Evolutionary conservation across 2,888 invertebrate species (phyloP).

Genomic region (Sinelater perroti): DNA sequence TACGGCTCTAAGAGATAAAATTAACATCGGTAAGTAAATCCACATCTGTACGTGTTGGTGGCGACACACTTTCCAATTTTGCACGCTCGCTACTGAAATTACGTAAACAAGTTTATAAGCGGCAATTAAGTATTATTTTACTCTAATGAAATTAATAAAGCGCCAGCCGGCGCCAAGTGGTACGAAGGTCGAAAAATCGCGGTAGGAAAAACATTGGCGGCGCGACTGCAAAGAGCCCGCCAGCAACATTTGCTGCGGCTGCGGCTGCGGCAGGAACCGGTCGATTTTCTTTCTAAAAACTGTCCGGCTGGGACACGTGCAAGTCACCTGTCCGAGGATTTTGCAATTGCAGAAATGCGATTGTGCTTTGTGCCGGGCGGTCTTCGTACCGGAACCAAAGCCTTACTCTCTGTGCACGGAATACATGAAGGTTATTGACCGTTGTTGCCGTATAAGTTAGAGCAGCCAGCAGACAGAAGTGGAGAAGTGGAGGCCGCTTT

Average conservation of each 20-base stretch:
- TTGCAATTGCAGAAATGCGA: background rate
- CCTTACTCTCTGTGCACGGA: constrained; percentile 25
- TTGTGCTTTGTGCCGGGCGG: background rate
- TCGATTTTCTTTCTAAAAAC: too few relatives aligned
- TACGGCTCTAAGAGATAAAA: too few relatives aligned
- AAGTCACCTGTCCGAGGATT: too few relatives aligned
- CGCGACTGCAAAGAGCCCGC: background rate
- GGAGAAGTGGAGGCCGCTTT: constrained; percentile 31
- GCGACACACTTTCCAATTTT: constrained; percentile 46
- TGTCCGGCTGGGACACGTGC: too few relatives aligned
- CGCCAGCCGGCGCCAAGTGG: constrained; percentile 31
- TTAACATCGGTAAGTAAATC: constrained; percentile 4
- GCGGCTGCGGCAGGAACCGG: too few relatives aligned
- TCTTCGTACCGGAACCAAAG: constrained; percentile 25
- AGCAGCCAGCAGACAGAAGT: constrained; percentile 23
- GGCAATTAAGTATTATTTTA: constrained; percentile 21
- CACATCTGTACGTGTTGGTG: constrained; percentile 28
- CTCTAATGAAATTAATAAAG: constrained; percentile 21
- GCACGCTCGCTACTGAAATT: constrained; percentile 31
- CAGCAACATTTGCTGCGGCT: too few relatives aligned
- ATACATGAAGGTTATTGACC: constrained; percentile 37
- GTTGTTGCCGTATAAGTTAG: constrained; percentile 34
- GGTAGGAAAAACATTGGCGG: constrained; percentile 8
- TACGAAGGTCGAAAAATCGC: constrained; percentile 35
- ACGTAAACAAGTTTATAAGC: constrained; percentile 18